These are phyloP conservation scores for Miniopterus natalensis DNA, from an alignment of 2,113 vertebrate genomes.

Conservation along the genomic window DNA sequence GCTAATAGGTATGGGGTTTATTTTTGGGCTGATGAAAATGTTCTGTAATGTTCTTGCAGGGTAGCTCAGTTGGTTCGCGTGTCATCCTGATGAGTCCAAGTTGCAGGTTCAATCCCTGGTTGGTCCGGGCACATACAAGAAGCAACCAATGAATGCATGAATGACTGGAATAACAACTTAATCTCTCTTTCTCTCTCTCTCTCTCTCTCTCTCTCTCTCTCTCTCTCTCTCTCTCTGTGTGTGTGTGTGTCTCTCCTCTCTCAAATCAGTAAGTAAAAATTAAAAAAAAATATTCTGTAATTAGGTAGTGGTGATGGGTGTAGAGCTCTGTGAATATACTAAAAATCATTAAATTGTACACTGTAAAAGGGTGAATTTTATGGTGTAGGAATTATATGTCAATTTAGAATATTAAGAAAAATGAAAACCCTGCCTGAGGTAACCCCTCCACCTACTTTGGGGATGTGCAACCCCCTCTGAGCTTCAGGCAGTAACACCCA, in stretches of 20 bases:
- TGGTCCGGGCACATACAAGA: neutral
- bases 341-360: neutral
- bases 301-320: neutral
- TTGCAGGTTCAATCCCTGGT: neutral
- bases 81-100: neutral
- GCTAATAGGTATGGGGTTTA: neutral
- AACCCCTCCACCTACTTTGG: fast-evolving
- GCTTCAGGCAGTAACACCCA: fast-evolving
- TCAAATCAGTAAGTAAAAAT: neutral
- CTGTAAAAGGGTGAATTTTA: neutral
- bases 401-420: neutral
- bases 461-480: fast-evolving
- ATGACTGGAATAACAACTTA: neutral
- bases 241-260: no score
- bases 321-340: neutral
- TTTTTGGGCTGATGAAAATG: neutral
- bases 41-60: neutral
- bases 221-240: no score
- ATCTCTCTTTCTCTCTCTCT: neutral
- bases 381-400: neutral
- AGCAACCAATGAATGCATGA: neutral
- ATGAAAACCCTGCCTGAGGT: neutral
- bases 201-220: neutral
- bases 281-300: neutral
- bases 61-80: neutral